Percentiles rank a stretch among this genome's conserved stretches.
Evolutionary conservation across 1,140 invertebrate genomes (phyloP).

Genomic region (Drosophila grimshawi): DNA sequence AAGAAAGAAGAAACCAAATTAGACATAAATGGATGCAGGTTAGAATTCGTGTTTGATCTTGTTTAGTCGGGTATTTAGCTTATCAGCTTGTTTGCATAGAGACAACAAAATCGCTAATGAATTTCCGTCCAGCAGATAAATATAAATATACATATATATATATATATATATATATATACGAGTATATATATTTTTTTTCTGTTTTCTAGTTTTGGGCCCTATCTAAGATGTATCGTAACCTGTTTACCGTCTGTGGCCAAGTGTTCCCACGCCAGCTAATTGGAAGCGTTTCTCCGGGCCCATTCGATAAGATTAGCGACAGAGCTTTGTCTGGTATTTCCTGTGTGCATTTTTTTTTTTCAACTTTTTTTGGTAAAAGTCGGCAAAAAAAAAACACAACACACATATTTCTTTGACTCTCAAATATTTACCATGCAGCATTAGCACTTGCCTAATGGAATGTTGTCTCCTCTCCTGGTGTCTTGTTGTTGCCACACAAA

Average conservation of each 20-base stretch:
- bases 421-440: conserved; percentile 67
- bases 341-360: conserved; percentile 75
- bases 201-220: conserved; percentile 16
- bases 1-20: background rate
- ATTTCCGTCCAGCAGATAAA: conserved; percentile 56
- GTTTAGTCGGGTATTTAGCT: conserved; percentile 16
- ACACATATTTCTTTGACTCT: conserved; percentile 39
- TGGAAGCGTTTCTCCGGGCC: conserved; percentile 47
- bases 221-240: conserved; percentile 58
- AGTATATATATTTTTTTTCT: conserved; percentile 9
- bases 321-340: conserved; percentile 65
- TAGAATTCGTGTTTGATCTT: conserved; percentile 24
- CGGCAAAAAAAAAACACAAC: conserved; percentile 36
- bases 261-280: conserved; percentile 74
- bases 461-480: conserved; percentile 41
- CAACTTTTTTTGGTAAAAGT: conserved; percentile 48
- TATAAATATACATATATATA: too few species aligned
- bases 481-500: conserved; percentile 44
- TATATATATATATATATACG: background rate
- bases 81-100: conserved; percentile 59
- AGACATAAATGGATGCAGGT: background rate
- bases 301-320: conserved; percentile 72
- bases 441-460: conserved; percentile 50
- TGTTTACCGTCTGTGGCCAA: conserved; percentile 40
- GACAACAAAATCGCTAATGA: conserved; percentile 54